Evolutionary conservation across 2,113 vertebrate genomes (phyloP), one percentile per base, ranked within the genome.

Genomic region (Puffinus mauretanicus): DNA sequence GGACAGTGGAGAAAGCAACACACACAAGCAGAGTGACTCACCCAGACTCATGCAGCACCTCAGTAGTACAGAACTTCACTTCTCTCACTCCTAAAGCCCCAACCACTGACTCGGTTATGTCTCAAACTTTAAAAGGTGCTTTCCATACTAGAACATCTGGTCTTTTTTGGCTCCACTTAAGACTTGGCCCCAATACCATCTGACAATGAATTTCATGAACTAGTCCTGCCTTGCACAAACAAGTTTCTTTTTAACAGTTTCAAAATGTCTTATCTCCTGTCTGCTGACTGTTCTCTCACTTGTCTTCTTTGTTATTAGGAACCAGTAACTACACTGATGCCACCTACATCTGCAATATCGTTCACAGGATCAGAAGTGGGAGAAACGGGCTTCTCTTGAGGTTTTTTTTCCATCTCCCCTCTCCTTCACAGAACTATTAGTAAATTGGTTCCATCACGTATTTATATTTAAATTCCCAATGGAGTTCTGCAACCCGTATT

Each of bases 1-100:
- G 34, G 51, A 87, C 82, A 75, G n/a, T 32, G 38, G 65, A 96
- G 90, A 97, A 79, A 87, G 75, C 89, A 85, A 36, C 20, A 95
- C 70, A 83, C 32, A 83, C 9, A 58, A 60, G 64, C 81, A 47
- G 13, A 86, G 9, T 89, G 90, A 96, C 52, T 94, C 97, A 93
- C 4, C 4, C 17, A 52, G 82, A 91, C n/a, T 46, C 90, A 86
- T 4, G 47, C 2, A 60, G 40, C 65, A 94, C 4, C 34, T n/a
- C 75, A 78, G 27, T 0, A 34, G 29, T 4, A 70, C 25, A 3
- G 6, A 77, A 84, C 91, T 65, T 84, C n/a, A 73, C 44, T 73
- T 32, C 47, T 82, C 60, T 66, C 46, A 87, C 22, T 85, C 38
- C 26, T 66, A 66, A 85, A 85, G 51, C 34, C n/a, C 51, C 51